Base-by-base conservation (phyloP, 2,797 vertebrate genomes). In the Bucorvus abyssinicus region DNA sequence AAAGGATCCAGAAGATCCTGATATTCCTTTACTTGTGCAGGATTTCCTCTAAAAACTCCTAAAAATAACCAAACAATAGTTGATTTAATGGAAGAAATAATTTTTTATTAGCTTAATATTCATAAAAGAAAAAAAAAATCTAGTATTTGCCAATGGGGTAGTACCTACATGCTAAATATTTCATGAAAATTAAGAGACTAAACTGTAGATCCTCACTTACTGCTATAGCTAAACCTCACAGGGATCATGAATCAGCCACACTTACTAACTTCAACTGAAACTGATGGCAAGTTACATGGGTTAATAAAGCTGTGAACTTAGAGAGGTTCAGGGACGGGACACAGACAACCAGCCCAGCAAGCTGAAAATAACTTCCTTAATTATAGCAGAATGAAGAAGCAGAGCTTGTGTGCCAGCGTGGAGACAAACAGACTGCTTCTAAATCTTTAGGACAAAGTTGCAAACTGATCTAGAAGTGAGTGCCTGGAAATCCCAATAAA, bases 21-120 rank as follows among this genome's bases (percentile, higher is more conserved):
- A 95, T 99, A 99, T 49, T 99, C 99, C 83, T 99, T 98, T 63
- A 99, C 99, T 97, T 99, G 99, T 30, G 97, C 96, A 42, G 96
- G 78, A 82, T 99, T 98, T 93, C 98, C 99, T 97, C 98, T 98
- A 96, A 99, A 99, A 81, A 99, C 97, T 1, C 99, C 99, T 99
- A 82, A 88, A 97, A 95, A 87, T 68, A 95, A 94, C 23, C 22
- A 82, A 93, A 80, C 2, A 84, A 52, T 10, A 83, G 83, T 21
- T 87, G 7, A 93, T 70, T 94, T 68, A 85, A 76, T 32, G 3
- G 11, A 85, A 92, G 22, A 87, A 85, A 26, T 34, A 56, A 21
- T 14, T 78, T 52, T 52, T 57, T 2, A 4, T 34, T 7, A 69
- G 24, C 19, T 73, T 47, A 9, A 45, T 2, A 9, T 32, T 76